Conservation (phyloP, 1,140 invertebrate species). For the Mamestra configurata region DNA sequence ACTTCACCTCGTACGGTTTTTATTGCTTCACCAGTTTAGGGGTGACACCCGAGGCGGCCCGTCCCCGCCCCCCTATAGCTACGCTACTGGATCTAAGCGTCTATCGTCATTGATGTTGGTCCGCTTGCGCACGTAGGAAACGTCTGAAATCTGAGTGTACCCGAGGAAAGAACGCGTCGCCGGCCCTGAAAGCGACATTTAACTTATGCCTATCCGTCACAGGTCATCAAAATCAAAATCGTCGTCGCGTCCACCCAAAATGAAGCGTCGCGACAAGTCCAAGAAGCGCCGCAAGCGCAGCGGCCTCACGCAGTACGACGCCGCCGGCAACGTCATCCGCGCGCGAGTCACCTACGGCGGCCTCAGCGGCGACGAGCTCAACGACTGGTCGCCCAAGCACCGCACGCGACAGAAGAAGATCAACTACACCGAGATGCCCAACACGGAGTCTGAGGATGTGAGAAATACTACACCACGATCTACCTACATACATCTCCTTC, state of each 20-base stretch:
- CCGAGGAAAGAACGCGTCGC: too few relatives aligned
- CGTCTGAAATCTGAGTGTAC: too few relatives aligned
- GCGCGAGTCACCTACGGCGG: conserved; percentile 84
- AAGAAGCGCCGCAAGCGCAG: conserved; percentile 59
- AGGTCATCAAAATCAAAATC: conserved; percentile 40
- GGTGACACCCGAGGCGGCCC: too few relatives aligned
- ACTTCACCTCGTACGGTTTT: too few relatives aligned
- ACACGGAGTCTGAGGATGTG: conserved; percentile 91
- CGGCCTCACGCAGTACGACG: conserved; percentile 77
- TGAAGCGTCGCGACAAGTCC: conserved; percentile 56
- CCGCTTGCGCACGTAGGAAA: too few relatives aligned
- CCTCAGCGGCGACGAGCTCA: conserved; percentile 71
- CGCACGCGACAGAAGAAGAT: conserved; percentile 90
- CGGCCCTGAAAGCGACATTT: not conserved
- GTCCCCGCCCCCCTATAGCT: too few relatives aligned
- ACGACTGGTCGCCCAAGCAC: conserved; percentile 86
- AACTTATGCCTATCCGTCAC: not conserved
- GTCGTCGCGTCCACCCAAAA: conserved; percentile 37
- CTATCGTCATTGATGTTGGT: too few relatives aligned
- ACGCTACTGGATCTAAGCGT: too few relatives aligned
- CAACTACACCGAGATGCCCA: conserved; percentile 91
- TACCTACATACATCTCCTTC: too few relatives aligned
- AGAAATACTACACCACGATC: too few relatives aligned
- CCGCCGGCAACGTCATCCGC: conserved; percentile 75
- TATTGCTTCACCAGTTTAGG: too few relatives aligned